phyloP scores from a whole-genome alignment of 2,113 vertebrate species.

The Rhynchomys soricoides region DNA sequence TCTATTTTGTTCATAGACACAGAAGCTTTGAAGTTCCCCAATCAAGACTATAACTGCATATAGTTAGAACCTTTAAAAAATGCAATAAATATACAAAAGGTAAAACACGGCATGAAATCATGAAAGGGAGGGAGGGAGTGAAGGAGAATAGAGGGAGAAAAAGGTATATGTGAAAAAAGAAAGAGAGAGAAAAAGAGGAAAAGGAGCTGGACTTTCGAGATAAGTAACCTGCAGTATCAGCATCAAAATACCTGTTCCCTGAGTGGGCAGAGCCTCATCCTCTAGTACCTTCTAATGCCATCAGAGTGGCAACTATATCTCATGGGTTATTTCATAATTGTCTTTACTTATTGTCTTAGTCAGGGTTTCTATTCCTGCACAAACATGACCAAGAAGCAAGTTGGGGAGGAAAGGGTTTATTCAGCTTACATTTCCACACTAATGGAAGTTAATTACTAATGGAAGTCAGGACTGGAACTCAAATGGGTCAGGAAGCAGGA shows the following conservation, averaged over 20 bases:
- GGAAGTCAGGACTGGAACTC: too few relatives aligned
- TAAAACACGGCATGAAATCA: neutral
- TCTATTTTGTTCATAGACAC: neutral
- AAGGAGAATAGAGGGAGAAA: neutral
- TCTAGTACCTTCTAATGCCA: too few relatives aligned
- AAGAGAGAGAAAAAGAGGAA: fast-evolving
- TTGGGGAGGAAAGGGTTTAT: too few relatives aligned
- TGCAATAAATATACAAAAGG: neutral
- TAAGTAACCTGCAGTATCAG: too few relatives aligned
- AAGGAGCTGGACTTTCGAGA: neutral
- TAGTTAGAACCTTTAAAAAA: too few relatives aligned
- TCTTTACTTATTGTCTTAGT: too few relatives aligned
- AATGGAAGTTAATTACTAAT: too few relatives aligned
- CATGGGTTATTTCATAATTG: neutral
- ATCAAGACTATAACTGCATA: neutral
- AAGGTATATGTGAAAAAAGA: neutral
- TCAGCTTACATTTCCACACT: too few relatives aligned
- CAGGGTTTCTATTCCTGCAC: too few relatives aligned
- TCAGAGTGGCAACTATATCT: neutral
- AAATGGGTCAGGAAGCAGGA: too few relatives aligned
- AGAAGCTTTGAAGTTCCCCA: neutral
- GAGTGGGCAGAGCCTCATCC: neutral
- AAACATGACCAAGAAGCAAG: too few relatives aligned
- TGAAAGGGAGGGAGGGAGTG: neutral
- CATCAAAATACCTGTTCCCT: neutral